These are phyloP conservation scores for Papilio protenor DNA, from an alignment of 2,888 invertebrate genomes.

Conservation along the genomic window DNA sequence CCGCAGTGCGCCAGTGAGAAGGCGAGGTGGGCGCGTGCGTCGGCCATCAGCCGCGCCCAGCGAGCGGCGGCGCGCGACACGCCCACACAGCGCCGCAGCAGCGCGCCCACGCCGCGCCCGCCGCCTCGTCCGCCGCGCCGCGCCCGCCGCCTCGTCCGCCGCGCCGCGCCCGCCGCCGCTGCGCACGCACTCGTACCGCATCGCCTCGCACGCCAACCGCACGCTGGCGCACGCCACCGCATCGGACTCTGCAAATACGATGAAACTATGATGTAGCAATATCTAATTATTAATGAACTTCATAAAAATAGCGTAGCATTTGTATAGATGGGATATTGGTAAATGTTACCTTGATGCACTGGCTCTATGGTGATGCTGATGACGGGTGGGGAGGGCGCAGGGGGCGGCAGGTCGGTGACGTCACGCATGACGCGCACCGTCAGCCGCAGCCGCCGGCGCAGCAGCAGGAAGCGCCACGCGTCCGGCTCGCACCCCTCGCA, in stretches of 20 bases:
- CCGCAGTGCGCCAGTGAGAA: slow-evolving; percentile 58
- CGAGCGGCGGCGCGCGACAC: slow-evolving; percentile 58
- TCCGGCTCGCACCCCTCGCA: slow-evolving; percentile 65
- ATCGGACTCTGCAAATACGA: background rate
- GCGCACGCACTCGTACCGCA: slow-evolving; percentile 54
- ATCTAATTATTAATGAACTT: background rate
- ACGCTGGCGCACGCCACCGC: slow-evolving; percentile 55
- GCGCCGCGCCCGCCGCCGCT: slow-evolving; percentile 53
- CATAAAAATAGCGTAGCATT: background rate
- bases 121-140: slow-evolving; percentile 49
- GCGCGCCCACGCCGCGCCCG: slow-evolving; percentile 51
- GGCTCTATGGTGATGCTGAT: slow-evolving; percentile 54
- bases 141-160: slow-evolving; percentile 52
- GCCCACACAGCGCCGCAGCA: slow-evolving; percentile 58
- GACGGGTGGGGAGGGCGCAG: slow-evolving; percentile 57
- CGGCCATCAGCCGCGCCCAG: slow-evolving; percentile 67
- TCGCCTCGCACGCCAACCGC: slow-evolving; percentile 60
- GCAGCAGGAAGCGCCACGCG: slow-evolving; percentile 68
- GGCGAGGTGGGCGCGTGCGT: slow-evolving; percentile 64
- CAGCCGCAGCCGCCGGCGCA: slow-evolving; percentile 65
- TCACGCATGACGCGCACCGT: slow-evolving; percentile 55
- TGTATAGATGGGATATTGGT: background rate
- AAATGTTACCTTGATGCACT: slow-evolving; percentile 52
- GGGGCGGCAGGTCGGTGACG: slow-evolving; percentile 45
- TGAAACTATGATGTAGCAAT: background rate